A percentile compares a stretch with the other conserved stretches of the same genome.
Conservation (phyloP, 1,140 invertebrate species). For the Copidosoma floridanum region DNA sequence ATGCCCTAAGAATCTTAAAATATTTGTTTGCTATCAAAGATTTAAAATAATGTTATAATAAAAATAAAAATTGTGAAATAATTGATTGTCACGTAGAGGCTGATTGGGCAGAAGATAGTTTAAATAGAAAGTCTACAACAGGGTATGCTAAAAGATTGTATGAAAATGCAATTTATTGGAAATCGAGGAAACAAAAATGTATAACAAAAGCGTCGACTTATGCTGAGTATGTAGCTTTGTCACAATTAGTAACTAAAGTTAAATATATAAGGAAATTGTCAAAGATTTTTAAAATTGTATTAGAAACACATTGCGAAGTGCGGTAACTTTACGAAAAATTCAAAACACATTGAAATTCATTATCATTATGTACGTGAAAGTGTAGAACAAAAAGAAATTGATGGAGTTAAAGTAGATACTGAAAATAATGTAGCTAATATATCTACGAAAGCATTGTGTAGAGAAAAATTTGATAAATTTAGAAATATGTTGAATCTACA, state of each 20-base stretch:
- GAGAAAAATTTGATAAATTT: too few relatives aligned
- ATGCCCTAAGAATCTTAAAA: slow-evolving; percentile 12
- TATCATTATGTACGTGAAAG: not conserved
- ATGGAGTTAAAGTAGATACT: not conserved
- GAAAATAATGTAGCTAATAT: slow-evolving; percentile 3
- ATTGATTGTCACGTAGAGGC: slow-evolving; percentile 17
- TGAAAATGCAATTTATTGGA: slow-evolving; percentile 7
- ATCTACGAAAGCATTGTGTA: slow-evolving; percentile 9
- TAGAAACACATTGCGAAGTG: not conserved
- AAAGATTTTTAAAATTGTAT: not conserved
- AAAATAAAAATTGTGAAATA: slow-evolving; percentile 3
- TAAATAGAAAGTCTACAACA: slow-evolving; percentile 9
- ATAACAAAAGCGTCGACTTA: not conserved
- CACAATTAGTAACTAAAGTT: not conserved
- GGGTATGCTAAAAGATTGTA: not conserved
- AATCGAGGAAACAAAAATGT: not conserved
- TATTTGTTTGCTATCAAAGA: slow-evolving; percentile 16
- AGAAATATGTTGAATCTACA: too few relatives aligned
- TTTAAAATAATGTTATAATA: slow-evolving; percentile 4
- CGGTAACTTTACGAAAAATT: not conserved
- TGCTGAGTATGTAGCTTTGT: not conserved
- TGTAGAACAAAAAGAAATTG: not conserved
- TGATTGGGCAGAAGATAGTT: not conserved
- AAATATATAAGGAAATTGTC: not conserved
- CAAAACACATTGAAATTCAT: not conserved